Percentiles rank a stretch among this genome's conserved stretches.
phyloP scores from a whole-genome alignment of 2,797 vertebrate species.

The Lagocephalus sceleratus region DNA sequence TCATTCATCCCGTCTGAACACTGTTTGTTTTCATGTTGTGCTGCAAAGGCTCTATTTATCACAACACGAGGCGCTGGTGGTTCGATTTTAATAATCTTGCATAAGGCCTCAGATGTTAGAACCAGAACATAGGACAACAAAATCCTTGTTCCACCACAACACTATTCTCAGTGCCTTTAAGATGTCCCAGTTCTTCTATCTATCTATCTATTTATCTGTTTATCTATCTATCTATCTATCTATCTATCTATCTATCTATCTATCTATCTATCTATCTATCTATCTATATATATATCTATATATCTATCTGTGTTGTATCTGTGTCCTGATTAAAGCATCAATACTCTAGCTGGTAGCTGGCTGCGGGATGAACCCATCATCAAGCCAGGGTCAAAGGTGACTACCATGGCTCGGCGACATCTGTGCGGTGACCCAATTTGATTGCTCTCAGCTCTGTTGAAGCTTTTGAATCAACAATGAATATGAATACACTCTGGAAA shows the following conservation, averaged over 20 bases:
- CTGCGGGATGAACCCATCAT: constrained; percentile 27
- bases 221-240: background rate
- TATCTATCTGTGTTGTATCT: background rate
- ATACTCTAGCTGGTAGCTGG: constrained; percentile 28
- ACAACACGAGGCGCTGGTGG: constrained; percentile 6
- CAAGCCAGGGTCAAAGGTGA: constrained; percentile 17
- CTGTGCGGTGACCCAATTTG: constrained; percentile 31
- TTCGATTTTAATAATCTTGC: constrained; percentile 24
- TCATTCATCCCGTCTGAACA: constrained; percentile 1
- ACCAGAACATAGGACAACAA: constrained; percentile 4
- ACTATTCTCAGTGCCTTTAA: background rate
- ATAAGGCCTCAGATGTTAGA: constrained; percentile 7
- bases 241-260: too few species aligned
- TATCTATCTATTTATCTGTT: too few species aligned
- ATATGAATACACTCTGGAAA: too few species aligned
- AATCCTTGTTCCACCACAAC: constrained; percentile 35
- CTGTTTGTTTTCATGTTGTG: constrained; percentile 23
- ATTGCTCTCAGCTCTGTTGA: background rate
- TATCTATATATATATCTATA: too few species aligned
- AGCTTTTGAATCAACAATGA: too few species aligned
- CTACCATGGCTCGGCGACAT: background rate
- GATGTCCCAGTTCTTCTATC: too few species aligned
- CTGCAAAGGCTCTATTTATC: constrained; percentile 28
- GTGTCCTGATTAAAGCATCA: constrained; percentile 11
- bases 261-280: background rate